Evolutionary conservation across 2,797 vertebrate species (phyloP), one percentile per base, ranked within the genome.

Genomic region (Tinamus major): DNA sequence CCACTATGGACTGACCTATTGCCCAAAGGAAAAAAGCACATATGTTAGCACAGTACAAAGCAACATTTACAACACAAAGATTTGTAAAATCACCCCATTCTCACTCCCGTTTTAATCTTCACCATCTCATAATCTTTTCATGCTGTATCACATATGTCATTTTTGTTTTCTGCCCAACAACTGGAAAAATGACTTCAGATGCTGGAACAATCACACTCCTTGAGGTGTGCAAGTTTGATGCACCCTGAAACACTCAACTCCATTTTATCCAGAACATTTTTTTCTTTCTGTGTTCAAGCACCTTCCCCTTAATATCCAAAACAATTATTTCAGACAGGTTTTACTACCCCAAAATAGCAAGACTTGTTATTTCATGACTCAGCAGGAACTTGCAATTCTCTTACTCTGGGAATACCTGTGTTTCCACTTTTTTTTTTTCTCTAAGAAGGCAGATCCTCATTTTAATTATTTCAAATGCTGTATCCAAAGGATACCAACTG

Each of bases 1-100:
- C 99, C 93, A 99, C 99, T 69, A 99, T 99, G 79, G 99, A 99
- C 96, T 99, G 99, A 97, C 99, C 99, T 99, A 95, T 63, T 69
- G 80, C 24, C 82, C 96, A 70, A 95, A 81, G 91, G 69, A 92
- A 63, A 48, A 87, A 85, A 61, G 46, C n/a, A 86, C 31, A 9
- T 8, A 10, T 15, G 7, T 98, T 95, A 98, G 89, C 48, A 92
- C 42, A 51, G 33, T 19, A 71, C 33, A 81, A 79, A 63, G 49
- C 24, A 84, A 7, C 4, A 10, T 67, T 75, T 27, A 78, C 63
- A 65, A 14, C 51, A 82, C 20, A 70, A 1, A 49, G 15, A 26
- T 51, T 74, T 70, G 71, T 7, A 31, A 75, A 55, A 63, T 44
- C 51, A 55, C 5, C 35, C 31, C 18, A 48, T 20, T 18, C 13